These are phyloP conservation scores for Thrips palmi DNA, from an alignment of 1,140 invertebrate species.

Conservation along the genomic window DNA sequence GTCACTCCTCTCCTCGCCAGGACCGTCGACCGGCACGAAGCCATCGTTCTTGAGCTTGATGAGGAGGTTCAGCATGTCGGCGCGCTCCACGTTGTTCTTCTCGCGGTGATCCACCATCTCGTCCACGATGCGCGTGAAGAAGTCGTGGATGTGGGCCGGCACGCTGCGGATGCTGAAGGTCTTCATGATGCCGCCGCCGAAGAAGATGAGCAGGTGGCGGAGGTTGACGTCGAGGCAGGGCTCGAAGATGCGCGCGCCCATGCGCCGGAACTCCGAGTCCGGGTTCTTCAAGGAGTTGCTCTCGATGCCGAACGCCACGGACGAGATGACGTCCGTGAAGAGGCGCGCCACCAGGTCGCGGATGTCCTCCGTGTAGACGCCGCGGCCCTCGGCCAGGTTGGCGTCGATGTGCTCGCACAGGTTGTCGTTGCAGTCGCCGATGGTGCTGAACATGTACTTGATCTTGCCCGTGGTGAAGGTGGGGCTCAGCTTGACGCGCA, in stretches of 20 bases:
- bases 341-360: slow-evolving; percentile 27
- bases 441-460: slow-evolving; percentile 27
- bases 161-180: background rate
- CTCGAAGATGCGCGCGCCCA: slow-evolving; percentile 23
- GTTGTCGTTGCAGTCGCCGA: slow-evolving; percentile 17
- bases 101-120: slow-evolving; percentile 24
- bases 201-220: background rate
- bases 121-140: slow-evolving; percentile 18
- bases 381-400: no score
- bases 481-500: slow-evolving; percentile 23
- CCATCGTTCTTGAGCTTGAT: slow-evolving; percentile 15
- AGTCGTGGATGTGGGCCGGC: slow-evolving; percentile 10
- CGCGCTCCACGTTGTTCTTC: slow-evolving; percentile 23
- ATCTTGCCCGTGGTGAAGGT: slow-evolving; percentile 30
- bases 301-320: slow-evolving; percentile 34
- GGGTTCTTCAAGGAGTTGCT: slow-evolving; percentile 28
- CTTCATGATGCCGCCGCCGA: slow-evolving; percentile 3
- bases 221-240: background rate
- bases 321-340: slow-evolving; percentile 34
- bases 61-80: slow-evolving; percentile 23
- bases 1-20: no score
- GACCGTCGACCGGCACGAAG: no score
- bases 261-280: slow-evolving; percentile 27
- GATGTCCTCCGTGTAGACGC: no score
- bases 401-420: slow-evolving; percentile 15